Base-by-base conservation (phyloP, 2,888 invertebrate species). In the Tenthredo scrophulariae region DNA sequence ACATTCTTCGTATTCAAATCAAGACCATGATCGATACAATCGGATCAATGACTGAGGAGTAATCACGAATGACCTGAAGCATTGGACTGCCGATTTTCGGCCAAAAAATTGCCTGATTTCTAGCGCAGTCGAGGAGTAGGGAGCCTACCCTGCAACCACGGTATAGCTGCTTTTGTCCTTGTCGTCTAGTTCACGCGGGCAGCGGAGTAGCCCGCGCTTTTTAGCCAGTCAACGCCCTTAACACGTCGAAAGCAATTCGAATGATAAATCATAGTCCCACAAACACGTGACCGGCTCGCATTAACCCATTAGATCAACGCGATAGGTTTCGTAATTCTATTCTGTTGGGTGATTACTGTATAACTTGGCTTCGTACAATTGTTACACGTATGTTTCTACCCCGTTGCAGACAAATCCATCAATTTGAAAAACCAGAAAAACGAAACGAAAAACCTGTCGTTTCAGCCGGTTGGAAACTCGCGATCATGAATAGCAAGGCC, bases 191-290 rank as follows among this genome's bases (percentile, higher is more conserved):
- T 4, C 33, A 33, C 33, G 33, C 33, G 4, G 33, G 4, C 2
- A 33, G 33, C 33, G 33, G 2, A 33, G 33, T 33, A 33, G 33
- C 33, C 37, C 37, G 37, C 37, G 37, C 1, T 37, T 37, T 37
- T 37, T 37, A 37, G 6, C 37, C 7, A 37, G 37, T 37, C 37
- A 37, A 37, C 37, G 37, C 37, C 7, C 7, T 37, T 29, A 54
- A 50, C 77, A 77, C 54, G 29, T 54, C 77, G n/a, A 40, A 77
- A 77, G 33, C 77, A 54, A 77, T 77, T 50, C 50, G 54, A 77
- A 77, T 54, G 54, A 88, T 89, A 87, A 89, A 89, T 89, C 88
- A 89, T 90, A 91, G 91, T 90, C 90, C 88, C 88, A 88, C 62
- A 70, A 88, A 87, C 90, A 90, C 90, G 90, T 89, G 91, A 89